Base-by-base conservation (phyloP, 30 jellyfish, hydroid and myxozoan species). In the Hydractinia echinata region DNA sequence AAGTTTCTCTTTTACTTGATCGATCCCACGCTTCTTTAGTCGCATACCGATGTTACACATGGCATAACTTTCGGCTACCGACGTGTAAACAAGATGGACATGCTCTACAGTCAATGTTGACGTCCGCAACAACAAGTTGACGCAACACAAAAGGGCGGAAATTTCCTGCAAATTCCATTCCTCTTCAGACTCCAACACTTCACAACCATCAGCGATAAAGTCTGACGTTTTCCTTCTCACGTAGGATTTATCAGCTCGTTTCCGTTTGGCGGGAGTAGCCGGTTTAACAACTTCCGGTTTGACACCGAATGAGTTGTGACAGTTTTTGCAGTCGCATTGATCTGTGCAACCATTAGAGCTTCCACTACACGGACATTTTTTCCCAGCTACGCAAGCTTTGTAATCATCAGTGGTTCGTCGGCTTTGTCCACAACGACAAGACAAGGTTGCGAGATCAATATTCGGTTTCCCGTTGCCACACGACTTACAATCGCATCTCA, bases 331-430 rank as follows among this genome's bases (percentile, higher is more conserved):
- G 19, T 51, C 39, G 39, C 74, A 64, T n/a, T n/a, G 39, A 1
- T 6, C 74, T 7, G 19, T 64, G 16, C 74, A 64, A n/a, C 74
- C 74, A 64, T 13, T 64, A 7, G 74, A 7, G 39, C 39, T 7
- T 64, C 74, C 74, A 64, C 39, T 64, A 13, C 74, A 64, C 39
- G 74, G 74, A 13, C 74, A 64, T 64, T 64, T 64, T 64, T 64
- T 64, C 19, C 74, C 74, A n/a, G 19, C 39, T 64, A 51, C 39
- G 39, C 74, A 64, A 6, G 74, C 74, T 6, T 44, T 51, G 19
- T 51, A 51, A 13, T n/a, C 16, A 2, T 64, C 74, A 64, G 74
- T 64, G 39, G 10, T 64, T 64, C 39, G 19, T 1, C 39, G 19
- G 39, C 74, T 51, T 51, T 64, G 51, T 6, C 74, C 74, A 64